Conservation (phyloP, 2,888 invertebrate species). For the Torymus aiolomorphi region DNA sequence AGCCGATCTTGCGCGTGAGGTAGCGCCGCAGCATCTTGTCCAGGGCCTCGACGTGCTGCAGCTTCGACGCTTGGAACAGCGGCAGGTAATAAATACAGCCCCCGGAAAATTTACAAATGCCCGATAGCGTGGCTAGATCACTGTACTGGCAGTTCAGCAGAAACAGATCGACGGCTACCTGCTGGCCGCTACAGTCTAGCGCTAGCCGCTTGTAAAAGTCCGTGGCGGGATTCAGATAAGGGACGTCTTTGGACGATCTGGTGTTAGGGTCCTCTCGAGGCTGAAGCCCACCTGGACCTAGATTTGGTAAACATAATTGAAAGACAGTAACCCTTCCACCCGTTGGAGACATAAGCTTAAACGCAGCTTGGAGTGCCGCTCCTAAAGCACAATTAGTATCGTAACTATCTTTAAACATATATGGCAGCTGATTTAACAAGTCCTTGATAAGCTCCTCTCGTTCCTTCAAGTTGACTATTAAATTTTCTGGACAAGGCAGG, state of each 20-base stretch:
- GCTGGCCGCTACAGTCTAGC: slow-evolving; percentile 96
- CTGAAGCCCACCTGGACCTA: slow-evolving; percentile 91
- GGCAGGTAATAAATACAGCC: slow-evolving; percentile 96
- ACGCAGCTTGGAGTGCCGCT: slow-evolving; percentile 93
- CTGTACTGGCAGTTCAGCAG: slow-evolving; percentile 94
- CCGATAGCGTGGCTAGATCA: slow-evolving; percentile 93
- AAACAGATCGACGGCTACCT: slow-evolving; percentile 97
- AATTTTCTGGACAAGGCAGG: slow-evolving; percentile 93
- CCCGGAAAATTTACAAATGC: slow-evolving; percentile 96
- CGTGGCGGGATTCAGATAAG: slow-evolving; percentile 94
- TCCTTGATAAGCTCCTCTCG: slow-evolving; percentile 86
- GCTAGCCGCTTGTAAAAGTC: slow-evolving; percentile 98
- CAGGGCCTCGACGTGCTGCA: slow-evolving; percentile 85
- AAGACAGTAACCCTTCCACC: slow-evolving; percentile 97
- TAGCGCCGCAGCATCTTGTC: slow-evolving; percentile 89
- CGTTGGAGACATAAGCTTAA: slow-evolving; percentile 91
- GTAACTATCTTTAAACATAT: slow-evolving; percentile 81
- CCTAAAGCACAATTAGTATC: slow-evolving; percentile 92
- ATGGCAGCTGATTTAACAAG: slow-evolving; percentile 87
- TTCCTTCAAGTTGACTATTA: slow-evolving; percentile 94
- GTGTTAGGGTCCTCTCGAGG: slow-evolving; percentile 90
- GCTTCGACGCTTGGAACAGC: slow-evolving; percentile 85
- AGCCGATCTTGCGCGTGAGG: slow-evolving; percentile 96
- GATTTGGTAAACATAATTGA: slow-evolving; percentile 90
- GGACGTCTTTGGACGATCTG: slow-evolving; percentile 86